A percentile compares a stretch with the other conserved stretches of the same genome.
phyloP scores from a whole-genome alignment of 1,140 invertebrate species.

The Adelges cooleyi region DNA sequence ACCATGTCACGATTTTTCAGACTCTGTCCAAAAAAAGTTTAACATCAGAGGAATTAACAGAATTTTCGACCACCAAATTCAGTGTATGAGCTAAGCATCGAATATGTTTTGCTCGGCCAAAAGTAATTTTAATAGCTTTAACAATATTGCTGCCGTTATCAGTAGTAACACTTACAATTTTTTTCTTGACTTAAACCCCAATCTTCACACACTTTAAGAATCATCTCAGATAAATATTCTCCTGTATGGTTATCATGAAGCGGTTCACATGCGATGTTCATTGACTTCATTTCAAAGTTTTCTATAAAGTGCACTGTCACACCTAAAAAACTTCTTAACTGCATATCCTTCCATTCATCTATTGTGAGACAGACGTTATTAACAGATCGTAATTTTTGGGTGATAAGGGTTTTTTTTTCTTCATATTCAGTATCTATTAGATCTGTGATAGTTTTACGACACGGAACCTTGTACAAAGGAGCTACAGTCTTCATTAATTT shows the following conservation, averaged over 20 bases:
- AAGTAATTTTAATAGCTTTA: conserved; percentile 36
- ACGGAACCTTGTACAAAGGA: conserved; percentile 38
- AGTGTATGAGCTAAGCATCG: conserved; percentile 40
- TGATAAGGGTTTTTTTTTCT: too few relatives aligned
- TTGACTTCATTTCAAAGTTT: too few relatives aligned
- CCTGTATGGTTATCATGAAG: too few relatives aligned
- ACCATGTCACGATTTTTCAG: conserved; percentile 37
- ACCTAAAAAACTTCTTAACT: too few relatives aligned
- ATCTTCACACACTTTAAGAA: too few relatives aligned
- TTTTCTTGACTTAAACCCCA: too few relatives aligned
- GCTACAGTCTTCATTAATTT: conserved; percentile 36
- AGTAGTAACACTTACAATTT: conserved; percentile 38
- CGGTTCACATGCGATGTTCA: too few relatives aligned
- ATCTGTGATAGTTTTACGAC: conserved; percentile 33
- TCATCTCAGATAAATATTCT: too few relatives aligned
- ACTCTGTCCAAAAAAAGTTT: conserved; percentile 33
- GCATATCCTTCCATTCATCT: too few relatives aligned
- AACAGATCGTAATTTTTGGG: too few relatives aligned
- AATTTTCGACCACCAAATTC: conserved; percentile 37
- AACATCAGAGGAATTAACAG: conserved; percentile 24
- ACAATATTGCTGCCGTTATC: conserved; percentile 40
- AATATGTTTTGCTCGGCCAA: conserved; percentile 37
- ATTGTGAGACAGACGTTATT: too few relatives aligned
- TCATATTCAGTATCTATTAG: conserved; percentile 37
- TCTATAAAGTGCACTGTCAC: too few relatives aligned